phyloP scores from a whole-genome alignment of 2,797 vertebrate species.

The Chromobotia macracanthus region DNA sequence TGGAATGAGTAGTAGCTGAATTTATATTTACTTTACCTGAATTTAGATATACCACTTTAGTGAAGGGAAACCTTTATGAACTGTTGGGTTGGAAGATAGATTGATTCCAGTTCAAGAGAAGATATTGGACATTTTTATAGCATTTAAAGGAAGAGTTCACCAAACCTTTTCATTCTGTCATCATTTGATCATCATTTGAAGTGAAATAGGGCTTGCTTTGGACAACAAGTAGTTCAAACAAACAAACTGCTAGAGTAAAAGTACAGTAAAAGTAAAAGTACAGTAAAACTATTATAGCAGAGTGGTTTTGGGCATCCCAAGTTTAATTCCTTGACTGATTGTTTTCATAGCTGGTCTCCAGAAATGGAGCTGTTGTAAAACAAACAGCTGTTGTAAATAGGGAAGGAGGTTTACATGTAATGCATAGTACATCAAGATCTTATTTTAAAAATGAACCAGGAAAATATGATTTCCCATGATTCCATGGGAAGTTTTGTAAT shows the following conservation, averaged over 20 bases:
- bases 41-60: constrained; percentile 8
- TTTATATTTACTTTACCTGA: too few species aligned
- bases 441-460: not conserved
- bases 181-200: too few species aligned
- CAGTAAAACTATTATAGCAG: too few species aligned
- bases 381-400: not conserved
- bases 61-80: not conserved
- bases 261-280: too few species aligned
- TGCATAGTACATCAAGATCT: not conserved
- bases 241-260: too few species aligned
- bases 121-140: not conserved
- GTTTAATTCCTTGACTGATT: not conserved
- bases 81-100: not conserved
- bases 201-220: too few species aligned
- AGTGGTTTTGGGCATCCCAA: too few species aligned
- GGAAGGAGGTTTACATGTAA: not conserved
- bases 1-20: constrained; percentile 14
- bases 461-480: not conserved
- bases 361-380: too few species aligned
- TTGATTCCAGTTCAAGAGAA: not conserved
- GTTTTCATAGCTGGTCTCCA: too few species aligned
- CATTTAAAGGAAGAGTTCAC: not conserved
- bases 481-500: not conserved
- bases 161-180: too few species aligned
- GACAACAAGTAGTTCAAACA: too few species aligned